Evolutionary conservation across 2,797 vertebrate species (phyloP), one percentile per base, ranked within the genome.

Genomic region (Gorsachius magnificus): DNA sequence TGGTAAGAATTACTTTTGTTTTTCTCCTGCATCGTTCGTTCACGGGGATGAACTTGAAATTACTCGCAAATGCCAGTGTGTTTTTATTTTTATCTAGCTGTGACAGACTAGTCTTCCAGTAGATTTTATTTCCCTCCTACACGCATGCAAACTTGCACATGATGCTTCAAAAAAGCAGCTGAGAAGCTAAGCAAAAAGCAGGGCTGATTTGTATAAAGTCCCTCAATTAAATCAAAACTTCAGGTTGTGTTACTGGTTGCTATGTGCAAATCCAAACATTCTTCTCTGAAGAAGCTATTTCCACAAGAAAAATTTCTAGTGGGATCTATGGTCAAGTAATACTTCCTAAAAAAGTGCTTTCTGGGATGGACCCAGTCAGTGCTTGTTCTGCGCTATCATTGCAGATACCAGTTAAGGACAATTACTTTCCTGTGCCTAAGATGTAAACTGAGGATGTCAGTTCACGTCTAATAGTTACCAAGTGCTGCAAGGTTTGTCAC

Each of bases 61-160:
- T 93, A 56, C 48, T 69, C 33, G 65, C 57, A 71, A 72, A 35
- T 70, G 45, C 53, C 56, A 76, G 16, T 25, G 13, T 91, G 64
- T n/a, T 90, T 83, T 91, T 91, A 81, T 92, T 95, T 95, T 94
- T 96, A 78, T 87, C 50, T 56, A 72, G 65, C 87, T 91, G 48
- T 90, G 83, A 60, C 83, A 95, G 89, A 95, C 77, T 69, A 88
- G 75, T 90, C 60, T 90, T 93, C 60, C 80, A 78, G 70, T 66
- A 90, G 58, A 81, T 93, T 83, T 95, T 79, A 29, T 75, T 94
- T 94, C 64, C 84, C n/a, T 87, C 90, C 94, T 92, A 87, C 89
- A 11, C 19, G 35, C 50, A 8, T 25, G 33, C 36, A 53, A 5
- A 41, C 89, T 85, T 94, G 81, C 81, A 90, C 64, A 46, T 45